Conservation (phyloP, 2,797 vertebrate genomes). For the Xerus rutilus region DNA sequence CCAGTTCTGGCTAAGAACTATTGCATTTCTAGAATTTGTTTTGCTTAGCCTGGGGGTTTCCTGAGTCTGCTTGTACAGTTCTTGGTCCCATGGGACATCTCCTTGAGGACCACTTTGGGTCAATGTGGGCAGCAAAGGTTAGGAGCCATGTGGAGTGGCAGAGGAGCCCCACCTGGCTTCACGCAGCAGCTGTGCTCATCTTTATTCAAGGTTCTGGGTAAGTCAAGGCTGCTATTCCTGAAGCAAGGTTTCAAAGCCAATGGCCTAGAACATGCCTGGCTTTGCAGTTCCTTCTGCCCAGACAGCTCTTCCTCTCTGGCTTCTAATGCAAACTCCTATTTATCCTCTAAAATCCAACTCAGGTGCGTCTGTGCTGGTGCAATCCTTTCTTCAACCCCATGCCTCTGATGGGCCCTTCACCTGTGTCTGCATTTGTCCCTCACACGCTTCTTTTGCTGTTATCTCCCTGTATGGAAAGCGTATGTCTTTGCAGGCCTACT, state of each 20-base stretch:
- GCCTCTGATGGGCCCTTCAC: not conserved
- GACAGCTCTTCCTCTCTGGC: rapidly evolving
- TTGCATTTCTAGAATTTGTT: not conserved
- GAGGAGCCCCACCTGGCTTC: rapidly evolving
- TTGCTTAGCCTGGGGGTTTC: not conserved
- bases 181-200: rapidly evolving
- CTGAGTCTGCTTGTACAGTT: not conserved
- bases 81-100: not conserved
- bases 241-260: not conserved
- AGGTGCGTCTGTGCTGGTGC: not conserved
- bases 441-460: rapidly evolving
- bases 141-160: not conserved
- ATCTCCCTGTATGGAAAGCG: not conserved
- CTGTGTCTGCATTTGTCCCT: no score
- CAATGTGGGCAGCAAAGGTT: not conserved
- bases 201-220: not conserved
- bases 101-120: not conserved
- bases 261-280: not conserved
- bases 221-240: not conserved
- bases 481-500: not conserved
- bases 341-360: not conserved
- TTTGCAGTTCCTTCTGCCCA: not conserved
- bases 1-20: not conserved
- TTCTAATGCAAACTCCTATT: not conserved
- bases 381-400: not conserved